A percentile compares a stretch with the other conserved stretches of the same genome.
Evolutionary conservation across 2,888 invertebrate genomes (phyloP).

Genomic region (Drosophila tripunctata): DNA sequence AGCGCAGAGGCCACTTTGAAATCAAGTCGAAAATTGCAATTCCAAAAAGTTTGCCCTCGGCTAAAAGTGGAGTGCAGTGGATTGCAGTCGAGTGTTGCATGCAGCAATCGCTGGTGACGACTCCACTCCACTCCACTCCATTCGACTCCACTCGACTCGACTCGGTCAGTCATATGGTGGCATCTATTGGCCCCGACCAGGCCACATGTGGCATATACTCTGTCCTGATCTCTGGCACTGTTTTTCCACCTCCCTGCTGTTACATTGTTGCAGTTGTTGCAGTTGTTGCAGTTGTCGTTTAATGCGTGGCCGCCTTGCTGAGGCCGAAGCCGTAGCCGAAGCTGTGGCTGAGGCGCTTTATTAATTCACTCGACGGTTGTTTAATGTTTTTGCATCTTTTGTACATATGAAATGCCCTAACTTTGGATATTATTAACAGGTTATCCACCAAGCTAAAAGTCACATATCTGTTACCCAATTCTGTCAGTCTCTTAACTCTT

Average conservation of each 20-base stretch:
- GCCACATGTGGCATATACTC: slow-evolving; percentile 59
- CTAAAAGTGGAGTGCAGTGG: slow-evolving; percentile 40
- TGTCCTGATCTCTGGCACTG: slow-evolving; percentile 16
- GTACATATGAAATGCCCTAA: slow-evolving; percentile 28
- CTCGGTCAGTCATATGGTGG: slow-evolving; percentile 67
- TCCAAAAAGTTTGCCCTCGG: slow-evolving; percentile 79
- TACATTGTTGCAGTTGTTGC: slow-evolving; percentile 45
- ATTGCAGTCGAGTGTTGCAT: slow-evolving; percentile 20
- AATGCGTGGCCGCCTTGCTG: slow-evolving; percentile 73
- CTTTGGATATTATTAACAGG: background rate
- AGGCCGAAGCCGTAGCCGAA: background rate
- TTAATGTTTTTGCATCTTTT: slow-evolving; percentile 62
- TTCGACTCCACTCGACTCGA: slow-evolving; percentile 10
- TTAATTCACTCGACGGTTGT: slow-evolving; percentile 76
- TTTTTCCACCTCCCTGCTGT: slow-evolving; percentile 38
- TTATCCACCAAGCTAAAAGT: background rate
- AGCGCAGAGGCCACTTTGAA: slow-evolving; percentile 63
- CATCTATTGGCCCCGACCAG: slow-evolving; percentile 61
- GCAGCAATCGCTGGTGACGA: slow-evolving; percentile 32
- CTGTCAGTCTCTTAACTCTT: no score
- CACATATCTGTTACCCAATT: no score
- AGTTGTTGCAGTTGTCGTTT: slow-evolving; percentile 64
- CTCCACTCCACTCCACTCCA: slow-evolving; percentile 19
- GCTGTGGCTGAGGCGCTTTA: slow-evolving; percentile 58
- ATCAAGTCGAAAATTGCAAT: slow-evolving; percentile 80